Evolutionary conservation across 35 echinoderm and acorn worm genomes (phyloP), one percentile per base, ranked within the genome.

Genomic region (Apostichopus parvimensis): DNA sequence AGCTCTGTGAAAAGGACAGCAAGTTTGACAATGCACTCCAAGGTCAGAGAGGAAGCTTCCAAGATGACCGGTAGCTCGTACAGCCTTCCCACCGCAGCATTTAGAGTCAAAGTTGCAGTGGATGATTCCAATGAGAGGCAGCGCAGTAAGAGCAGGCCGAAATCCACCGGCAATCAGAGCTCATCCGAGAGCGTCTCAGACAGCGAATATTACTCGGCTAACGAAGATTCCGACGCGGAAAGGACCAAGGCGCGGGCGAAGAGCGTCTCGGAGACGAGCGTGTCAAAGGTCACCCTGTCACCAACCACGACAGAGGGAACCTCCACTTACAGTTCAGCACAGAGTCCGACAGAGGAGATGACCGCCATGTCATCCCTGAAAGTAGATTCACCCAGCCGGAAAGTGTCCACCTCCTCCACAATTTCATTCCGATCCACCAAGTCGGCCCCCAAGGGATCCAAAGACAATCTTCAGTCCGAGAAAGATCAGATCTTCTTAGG

Each of bases 191-290:
- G 95, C 79, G 83, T 87, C 26, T 94, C 93, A 11, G 95, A 96
- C 77, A 94, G 95, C 68, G 97, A 98, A 75, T 98, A 96, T 87
- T 98, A 87, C 91, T 98, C 97, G 6, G 97, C 97, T 15, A 92
- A 92, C 56, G 97, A 98, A 53, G 93, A 97, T 83, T 5, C 56
- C 18, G 71, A 82, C 88, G 6, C 54, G 13, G 57, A 79, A 18
- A 86, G 21, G 25, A 17, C 9, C 13, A 82, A 82, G 53, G 56
- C 1, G 21, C 86, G 87, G 26, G 59, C 61, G 72, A 87, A 64
- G 70, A 90, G 88, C n/a, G 71, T 75, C 70, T 77, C 70, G 8
- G 73, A 78, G 17, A 57, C 70, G 1, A 90, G 88, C 73, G 54
- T 55, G 25, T 77, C 88, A 12, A 90, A 90, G 73, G 45, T n/a